Evolutionary conservation across 2,113 vertebrate species (phyloP), one percentile per base, ranked within the genome.

Genomic region (Naja naja): DNA sequence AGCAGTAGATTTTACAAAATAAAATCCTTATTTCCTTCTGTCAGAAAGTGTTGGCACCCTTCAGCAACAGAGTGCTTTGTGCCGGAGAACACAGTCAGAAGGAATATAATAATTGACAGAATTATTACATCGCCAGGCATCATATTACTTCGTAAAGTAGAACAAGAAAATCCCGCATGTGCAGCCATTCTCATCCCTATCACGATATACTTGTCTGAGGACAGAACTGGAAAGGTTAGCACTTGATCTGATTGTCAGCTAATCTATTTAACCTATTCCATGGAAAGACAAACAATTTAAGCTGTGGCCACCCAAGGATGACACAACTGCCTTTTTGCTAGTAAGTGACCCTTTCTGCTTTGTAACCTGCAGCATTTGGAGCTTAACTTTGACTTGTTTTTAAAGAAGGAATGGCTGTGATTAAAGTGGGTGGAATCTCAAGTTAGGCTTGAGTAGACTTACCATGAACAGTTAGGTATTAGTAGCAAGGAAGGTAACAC

Each of bases 231-330:
- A 92, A 88, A 64, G 90, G 49, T 92, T 43, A 14, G 23, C 14
- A 56, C 14, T 56, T 86, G 54, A 81, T 81, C n/a, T 87, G 14
- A 11, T 45, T 60, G 45, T 39, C 90, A 54, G 64, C 55, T 89
- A 47, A 86, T 64, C 47, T 85, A 45, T 64, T 89, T 92, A 90
- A 90, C 88, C 93, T 55, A 56, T 12, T 55, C 47, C 22, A 54
- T 18, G 45, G 43, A 90, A 52, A 89, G 90, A 89, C 87, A 69
- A 86, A 89, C 87, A 85, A 53, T 86, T 60, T 56, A 89, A 92
- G 55, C 88, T 89, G 87, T 90, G 74, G 54, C 54, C 27, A 89
- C 43, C 18, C 39, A 74, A 89, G 54, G 87, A 56, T 90, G 85
- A 87, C 91, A 87, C 14, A 22, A 60, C n/a, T 14, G 34, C 23